Evolutionary conservation across 2,797 vertebrate genomes (phyloP), one percentile per base, ranked within the genome.

Genomic region (Oreochromis grahami): DNA sequence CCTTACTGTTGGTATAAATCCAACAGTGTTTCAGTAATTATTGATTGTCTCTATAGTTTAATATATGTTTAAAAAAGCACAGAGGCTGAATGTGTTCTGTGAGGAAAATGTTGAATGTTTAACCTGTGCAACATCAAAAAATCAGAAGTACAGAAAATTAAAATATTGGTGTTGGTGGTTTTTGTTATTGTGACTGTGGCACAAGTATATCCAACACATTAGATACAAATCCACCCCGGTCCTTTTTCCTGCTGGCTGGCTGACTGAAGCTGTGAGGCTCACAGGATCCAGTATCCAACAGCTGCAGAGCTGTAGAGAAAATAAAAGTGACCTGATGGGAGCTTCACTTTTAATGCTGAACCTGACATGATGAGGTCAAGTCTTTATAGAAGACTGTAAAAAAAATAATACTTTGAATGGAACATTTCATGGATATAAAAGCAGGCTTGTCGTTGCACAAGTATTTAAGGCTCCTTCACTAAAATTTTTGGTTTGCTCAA

Each of bases 271-370:
- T 38, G 34, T 65, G 11, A 34, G 32, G 15, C 0, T 63, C 34
- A 63, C 0, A 0, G 19, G 34, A 26, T 26, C 26, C 26, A 26
- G 26, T 2, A 63, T 60, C 51, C 52, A 24, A 55, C 0, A 58
- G 55, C 26, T 6, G 29, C 9, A 60, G 17, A 34, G 0, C 32
- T 63, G 32, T 19, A 63, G 17, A 36, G 58, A 63, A 36, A 11
- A 0, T 60, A 36, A 26, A 26, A 26, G 24, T 24, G 24, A 24
- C 24, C 24, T 24, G 24, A 24, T n/a, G 0, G 58, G 32, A 63
- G 58, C 32, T 63, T 63, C 32, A n/a, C 34, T n/a, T 63, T 36
- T 36, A 21, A 63, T 63, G 58, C 60, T 63, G 60, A 12, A 63
- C 13, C 19, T 8, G 17, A 3, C 60, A 63, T 0, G 60, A 38